These are phyloP conservation scores for Chanos chanos DNA, from an alignment of 2,797 vertebrate genomes.

Conservation along the genomic window DNA sequence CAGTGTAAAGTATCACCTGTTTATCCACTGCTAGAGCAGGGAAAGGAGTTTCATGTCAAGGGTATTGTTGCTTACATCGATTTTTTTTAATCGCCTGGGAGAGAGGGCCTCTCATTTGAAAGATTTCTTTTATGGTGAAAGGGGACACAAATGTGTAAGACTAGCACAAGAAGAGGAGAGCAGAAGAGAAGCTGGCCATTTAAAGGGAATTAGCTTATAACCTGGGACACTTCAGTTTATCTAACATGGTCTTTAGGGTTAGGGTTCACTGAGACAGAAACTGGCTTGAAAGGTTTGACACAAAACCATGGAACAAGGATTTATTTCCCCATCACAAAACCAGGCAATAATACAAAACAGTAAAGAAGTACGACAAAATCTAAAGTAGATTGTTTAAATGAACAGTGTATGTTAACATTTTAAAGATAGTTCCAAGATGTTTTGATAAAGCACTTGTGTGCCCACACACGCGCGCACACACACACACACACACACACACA, in stretches of 20 bases:
- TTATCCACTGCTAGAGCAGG: conserved; percentile 25
- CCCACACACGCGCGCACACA: too few species aligned
- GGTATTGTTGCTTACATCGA: conserved; percentile 52
- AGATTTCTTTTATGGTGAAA: conserved; percentile 39
- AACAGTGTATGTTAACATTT: too few species aligned
- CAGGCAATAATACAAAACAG: too few species aligned
- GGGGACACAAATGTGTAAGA: conserved; percentile 17
- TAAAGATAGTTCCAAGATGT: too few species aligned
- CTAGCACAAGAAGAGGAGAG: neutral
- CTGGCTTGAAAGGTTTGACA: neutral
- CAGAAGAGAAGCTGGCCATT: conserved; percentile 28
- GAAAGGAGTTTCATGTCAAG: conserved; percentile 61
- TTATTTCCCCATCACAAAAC: too few species aligned
- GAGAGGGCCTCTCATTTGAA: conserved; percentile 28
- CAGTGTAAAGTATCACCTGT: conserved; percentile 38
- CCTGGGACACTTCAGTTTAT: too few species aligned
- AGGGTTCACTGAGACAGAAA: neutral
- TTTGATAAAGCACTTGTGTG: too few species aligned
- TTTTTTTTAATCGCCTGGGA: conserved; percentile 44
- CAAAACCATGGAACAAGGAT: too few species aligned
- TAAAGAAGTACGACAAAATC: too few species aligned
- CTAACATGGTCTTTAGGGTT: neutral
- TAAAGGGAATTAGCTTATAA: conserved; percentile 1
- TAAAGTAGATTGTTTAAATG: too few species aligned
- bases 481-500: too few species aligned